These are phyloP conservation scores for Dimorphilus gyrociliatus DNA, from an alignment of 2,888 invertebrate genomes.

Conservation along the genomic window DNA sequence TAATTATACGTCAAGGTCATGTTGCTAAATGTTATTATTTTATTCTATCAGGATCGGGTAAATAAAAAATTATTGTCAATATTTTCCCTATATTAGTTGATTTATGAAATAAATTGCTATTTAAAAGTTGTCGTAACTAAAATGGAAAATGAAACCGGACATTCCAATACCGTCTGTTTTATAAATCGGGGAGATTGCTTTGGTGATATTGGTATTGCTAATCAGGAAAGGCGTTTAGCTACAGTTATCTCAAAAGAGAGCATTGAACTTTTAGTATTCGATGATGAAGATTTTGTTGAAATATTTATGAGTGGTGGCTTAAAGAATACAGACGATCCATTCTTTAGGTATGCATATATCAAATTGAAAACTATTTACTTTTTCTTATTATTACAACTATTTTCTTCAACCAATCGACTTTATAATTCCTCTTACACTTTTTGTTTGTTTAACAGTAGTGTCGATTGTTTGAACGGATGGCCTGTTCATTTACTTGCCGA, in stretches of 20 bases:
- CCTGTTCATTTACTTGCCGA: slow-evolving; percentile 18
- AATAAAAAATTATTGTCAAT: neutral
- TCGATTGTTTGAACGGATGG: slow-evolving; percentile 24
- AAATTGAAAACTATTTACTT: too few relatives aligned
- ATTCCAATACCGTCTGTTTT: slow-evolving; percentile 17
- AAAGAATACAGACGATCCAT: slow-evolving; percentile 16
- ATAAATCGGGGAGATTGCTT: slow-evolving; percentile 21
- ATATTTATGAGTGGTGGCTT: slow-evolving; percentile 25
- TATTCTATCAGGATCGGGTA: slow-evolving; percentile 6
- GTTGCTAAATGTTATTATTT: slow-evolving; percentile 4
- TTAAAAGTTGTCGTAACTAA: slow-evolving; percentile 17
- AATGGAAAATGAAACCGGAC: slow-evolving; percentile 12
- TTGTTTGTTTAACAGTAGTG: too few relatives aligned
- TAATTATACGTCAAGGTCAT: slow-evolving; percentile 4
- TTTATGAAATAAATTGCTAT: too few relatives aligned
- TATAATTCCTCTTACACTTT: too few relatives aligned
- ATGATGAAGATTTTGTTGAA: slow-evolving; percentile 23
- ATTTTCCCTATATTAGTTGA: neutral
- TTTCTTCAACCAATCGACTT: too few relatives aligned
- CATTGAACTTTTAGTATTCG: slow-evolving; percentile 18
- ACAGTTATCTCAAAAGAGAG: slow-evolving; percentile 23
- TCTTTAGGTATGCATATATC: slow-evolving; percentile 20
- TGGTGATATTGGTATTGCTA: slow-evolving; percentile 23
- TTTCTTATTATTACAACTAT: too few relatives aligned
- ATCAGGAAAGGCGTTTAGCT: slow-evolving; percentile 15